These are phyloP conservation scores for Ectropis crepuscularia DNA, from an alignment of 2,888 invertebrate species.

Conservation along the genomic window DNA sequence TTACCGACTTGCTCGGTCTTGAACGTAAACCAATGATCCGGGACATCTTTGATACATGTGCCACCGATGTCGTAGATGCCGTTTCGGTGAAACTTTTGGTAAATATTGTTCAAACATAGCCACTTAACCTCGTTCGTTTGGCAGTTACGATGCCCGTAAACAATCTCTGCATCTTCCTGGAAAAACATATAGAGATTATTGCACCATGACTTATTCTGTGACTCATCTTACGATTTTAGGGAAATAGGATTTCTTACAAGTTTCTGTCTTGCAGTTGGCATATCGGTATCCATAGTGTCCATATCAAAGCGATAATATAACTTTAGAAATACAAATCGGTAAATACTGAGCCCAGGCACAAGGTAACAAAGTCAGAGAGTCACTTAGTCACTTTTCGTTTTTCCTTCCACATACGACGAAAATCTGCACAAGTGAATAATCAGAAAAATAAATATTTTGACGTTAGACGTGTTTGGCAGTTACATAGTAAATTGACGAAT, in stretches of 20 bases:
- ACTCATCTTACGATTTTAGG: constrained; percentile 4
- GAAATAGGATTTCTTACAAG: constrained; percentile 6
- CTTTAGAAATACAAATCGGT: too few species aligned
- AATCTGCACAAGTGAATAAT: too few species aligned
- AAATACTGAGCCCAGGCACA: background rate
- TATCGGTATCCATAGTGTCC: constrained; percentile 21
- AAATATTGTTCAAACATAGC: constrained; percentile 65
- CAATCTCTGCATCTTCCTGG: constrained; percentile 57
- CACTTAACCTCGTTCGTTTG: constrained; percentile 67
- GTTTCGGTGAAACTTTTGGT: constrained; percentile 67
- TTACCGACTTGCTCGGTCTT: constrained; percentile 63
- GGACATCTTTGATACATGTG: constrained; percentile 63
- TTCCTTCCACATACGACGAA: background rate
- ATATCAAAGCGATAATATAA: background rate
- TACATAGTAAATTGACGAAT: too few species aligned
- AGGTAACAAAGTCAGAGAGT: background rate
- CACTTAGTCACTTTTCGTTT: too few species aligned
- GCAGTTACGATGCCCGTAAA: constrained; percentile 61
- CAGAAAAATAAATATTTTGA: too few species aligned
- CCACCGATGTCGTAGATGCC: constrained; percentile 75
- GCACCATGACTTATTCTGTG: constrained; percentile 5
- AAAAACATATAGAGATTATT: constrained; percentile 13
- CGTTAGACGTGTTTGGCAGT: too few species aligned
- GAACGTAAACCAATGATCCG: constrained; percentile 70
- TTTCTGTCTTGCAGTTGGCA: constrained; percentile 11